Evolutionary conservation across 1,140 invertebrate genomes (phyloP).

Genomic region (Drosophila kepulauana): DNA sequence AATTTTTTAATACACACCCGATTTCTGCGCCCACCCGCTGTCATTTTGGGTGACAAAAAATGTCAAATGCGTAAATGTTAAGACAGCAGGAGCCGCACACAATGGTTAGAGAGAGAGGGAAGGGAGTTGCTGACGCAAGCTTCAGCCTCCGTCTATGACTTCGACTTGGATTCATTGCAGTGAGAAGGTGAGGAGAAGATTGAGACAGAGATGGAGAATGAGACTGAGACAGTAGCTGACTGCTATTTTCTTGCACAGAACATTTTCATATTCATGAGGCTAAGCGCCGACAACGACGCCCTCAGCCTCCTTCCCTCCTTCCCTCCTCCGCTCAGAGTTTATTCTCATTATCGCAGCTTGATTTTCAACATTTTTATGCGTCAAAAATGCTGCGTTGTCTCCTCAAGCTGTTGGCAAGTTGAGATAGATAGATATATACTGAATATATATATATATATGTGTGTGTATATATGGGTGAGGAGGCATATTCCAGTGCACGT

Average conservation of each 20-base stretch:
- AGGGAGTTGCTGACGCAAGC: slow-evolving; percentile 55
- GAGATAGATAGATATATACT: slow-evolving; percentile 1
- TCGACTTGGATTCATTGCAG: neutral
- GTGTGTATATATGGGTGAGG: neutral
- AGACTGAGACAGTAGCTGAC: slow-evolving; percentile 1
- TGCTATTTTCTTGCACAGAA: slow-evolving; percentile 53
- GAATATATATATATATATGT: slow-evolving; percentile 1
- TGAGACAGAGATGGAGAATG: neutral
- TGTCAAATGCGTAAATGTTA: slow-evolving; percentile 72
- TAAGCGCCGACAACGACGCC: too few relatives aligned
- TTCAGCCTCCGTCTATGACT: slow-evolving; percentile 2
- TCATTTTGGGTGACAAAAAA: slow-evolving; percentile 78
- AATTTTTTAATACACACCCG: slow-evolving; percentile 72
- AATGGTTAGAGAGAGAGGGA: neutral
- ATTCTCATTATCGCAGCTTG: slow-evolving; percentile 62
- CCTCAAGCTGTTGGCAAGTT: slow-evolving; percentile 8
- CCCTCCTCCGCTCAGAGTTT: neutral
- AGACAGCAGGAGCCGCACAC: slow-evolving; percentile 45
- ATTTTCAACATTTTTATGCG: slow-evolving; percentile 70
- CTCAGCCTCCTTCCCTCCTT: neutral
- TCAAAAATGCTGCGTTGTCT: slow-evolving; percentile 58
- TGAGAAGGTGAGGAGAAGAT: neutral
- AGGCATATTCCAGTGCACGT: slow-evolving; percentile 54
- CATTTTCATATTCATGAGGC: slow-evolving; percentile 78
- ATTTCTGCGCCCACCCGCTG: slow-evolving; percentile 58